Percentiles rank a stretch among this genome's conserved stretches.
phyloP scores from a whole-genome alignment of 2,888 invertebrate species.

The Blera fallax region DNA sequence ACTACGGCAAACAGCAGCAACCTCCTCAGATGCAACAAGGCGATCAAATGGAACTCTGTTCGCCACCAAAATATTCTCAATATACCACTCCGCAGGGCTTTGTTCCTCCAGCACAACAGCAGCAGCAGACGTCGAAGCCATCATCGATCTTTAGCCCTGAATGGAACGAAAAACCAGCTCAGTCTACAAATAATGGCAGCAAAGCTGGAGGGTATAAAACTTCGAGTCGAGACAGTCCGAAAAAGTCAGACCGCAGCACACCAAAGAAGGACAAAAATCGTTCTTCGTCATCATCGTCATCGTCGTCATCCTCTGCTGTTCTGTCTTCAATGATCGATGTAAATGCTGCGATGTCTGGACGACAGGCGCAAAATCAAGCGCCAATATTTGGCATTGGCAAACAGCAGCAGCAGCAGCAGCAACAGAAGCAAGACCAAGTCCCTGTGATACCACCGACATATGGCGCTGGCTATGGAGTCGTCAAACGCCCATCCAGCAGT shows the following conservation, averaged over 20 bases:
- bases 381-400: slow-evolving; percentile 49
- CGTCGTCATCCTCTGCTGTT: slow-evolving; percentile 46
- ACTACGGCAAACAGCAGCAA: slow-evolving; percentile 41
- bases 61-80: slow-evolving; percentile 74
- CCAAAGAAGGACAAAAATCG: slow-evolving; percentile 80
- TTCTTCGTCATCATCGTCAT: slow-evolving; percentile 43
- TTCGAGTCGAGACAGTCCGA: slow-evolving; percentile 79
- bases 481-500: slow-evolving; percentile 68
- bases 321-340: slow-evolving; percentile 34
- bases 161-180: slow-evolving; percentile 78
- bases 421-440: slow-evolving; percentile 54
- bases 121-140: slow-evolving; percentile 73
- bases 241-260: slow-evolving; percentile 77
- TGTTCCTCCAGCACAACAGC: slow-evolving; percentile 66
- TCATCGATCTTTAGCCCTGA: slow-evolving; percentile 81
- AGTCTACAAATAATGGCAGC: slow-evolving; percentile 57
- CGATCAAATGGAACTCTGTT: slow-evolving; percentile 75
- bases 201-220: slow-evolving; percentile 69
- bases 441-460: slow-evolving; percentile 74
- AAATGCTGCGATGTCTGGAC: slow-evolving; percentile 26
- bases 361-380: slow-evolving; percentile 45
- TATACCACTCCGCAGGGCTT: slow-evolving; percentile 59
- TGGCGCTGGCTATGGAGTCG: slow-evolving; percentile 73
- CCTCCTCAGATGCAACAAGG: slow-evolving; percentile 49
- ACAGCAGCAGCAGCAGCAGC: too few species aligned